Conservation (phyloP, 2,113 vertebrate species). For the Guaruba guarouba region DNA sequence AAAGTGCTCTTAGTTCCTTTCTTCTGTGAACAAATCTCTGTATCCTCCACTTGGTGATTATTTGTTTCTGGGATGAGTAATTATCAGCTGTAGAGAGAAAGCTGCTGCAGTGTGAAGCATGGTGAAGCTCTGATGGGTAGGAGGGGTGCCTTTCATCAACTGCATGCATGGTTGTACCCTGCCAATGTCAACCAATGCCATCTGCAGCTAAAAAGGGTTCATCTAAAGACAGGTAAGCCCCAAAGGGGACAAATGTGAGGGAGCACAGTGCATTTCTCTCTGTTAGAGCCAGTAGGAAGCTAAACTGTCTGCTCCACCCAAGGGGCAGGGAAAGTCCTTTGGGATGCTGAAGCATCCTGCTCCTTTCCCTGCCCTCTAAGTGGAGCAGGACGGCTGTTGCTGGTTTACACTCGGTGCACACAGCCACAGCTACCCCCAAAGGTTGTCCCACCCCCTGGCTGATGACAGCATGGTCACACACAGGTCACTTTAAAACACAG, state of each 20-base stretch:
- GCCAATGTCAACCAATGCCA: slow-evolving; percentile 28
- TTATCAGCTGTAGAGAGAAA: neutral
- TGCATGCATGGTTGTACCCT: neutral
- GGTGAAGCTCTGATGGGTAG: fast-evolving
- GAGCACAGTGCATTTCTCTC: neutral
- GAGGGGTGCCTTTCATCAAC: neutral
- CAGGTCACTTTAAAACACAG: neutral
- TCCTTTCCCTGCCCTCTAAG: neutral
- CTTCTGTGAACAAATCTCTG: neutral
- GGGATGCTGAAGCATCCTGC: neutral
- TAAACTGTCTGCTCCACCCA: neutral
- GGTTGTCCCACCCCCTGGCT: neutral
- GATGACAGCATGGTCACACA: neutral
- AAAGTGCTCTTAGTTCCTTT: neutral
- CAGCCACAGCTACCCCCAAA: neutral
- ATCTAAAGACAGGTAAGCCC: neutral
- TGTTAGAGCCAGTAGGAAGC: neutral
- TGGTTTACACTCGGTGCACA: fast-evolving
- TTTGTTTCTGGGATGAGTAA: slow-evolving; percentile 21
- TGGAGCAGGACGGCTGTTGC: neutral
- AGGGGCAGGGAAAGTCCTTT: neutral
- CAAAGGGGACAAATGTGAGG: neutral
- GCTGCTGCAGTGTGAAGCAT: neutral
- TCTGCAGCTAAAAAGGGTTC: neutral
- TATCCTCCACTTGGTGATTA: neutral